phyloP scores from a whole-genome alignment of 2,797 vertebrate genomes.

The Nannoperca australis region DNA sequence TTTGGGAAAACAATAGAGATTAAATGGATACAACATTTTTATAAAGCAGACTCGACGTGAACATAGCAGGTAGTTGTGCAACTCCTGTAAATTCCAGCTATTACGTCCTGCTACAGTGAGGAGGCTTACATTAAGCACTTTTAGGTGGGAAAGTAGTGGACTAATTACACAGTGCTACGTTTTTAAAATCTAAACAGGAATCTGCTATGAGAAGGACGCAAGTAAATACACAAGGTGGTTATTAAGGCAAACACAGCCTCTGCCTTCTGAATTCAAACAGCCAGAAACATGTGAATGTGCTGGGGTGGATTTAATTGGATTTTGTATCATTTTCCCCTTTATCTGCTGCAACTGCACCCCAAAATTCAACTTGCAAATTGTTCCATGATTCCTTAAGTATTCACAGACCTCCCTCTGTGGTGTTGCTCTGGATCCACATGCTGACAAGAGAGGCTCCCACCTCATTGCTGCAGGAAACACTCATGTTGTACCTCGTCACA shows the following conservation, averaged over 20 bases:
- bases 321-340: not conserved
- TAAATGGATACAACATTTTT: conserved; percentile 46
- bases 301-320: conserved; percentile 13
- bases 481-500: conserved; percentile 89
- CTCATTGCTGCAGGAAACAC: conserved; percentile 93
- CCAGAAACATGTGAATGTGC: not conserved
- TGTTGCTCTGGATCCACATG: conserved; percentile 89
- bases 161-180: conserved; percentile 47
- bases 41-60: not conserved
- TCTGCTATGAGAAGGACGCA: conserved; percentile 11
- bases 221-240: conserved; percentile 11
- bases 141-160: conserved; percentile 20
- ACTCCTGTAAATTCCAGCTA: conserved; percentile 34
- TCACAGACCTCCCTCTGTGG: conserved; percentile 92
- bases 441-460: conserved; percentile 87
- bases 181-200: conserved; percentile 41
- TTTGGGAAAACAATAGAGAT: conserved; percentile 66
- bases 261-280: not conserved
- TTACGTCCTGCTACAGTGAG: conserved; percentile 10
- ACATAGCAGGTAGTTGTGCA: conserved; percentile 25
- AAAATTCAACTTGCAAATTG: not conserved
- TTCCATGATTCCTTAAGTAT: not conserved
- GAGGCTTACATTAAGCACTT: conserved; percentile 30
- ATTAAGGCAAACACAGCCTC: conserved; percentile 9
- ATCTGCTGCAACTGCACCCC: not conserved